Evolutionary conservation across 1,140 invertebrate species (phyloP).

Genomic region (Neuroterus valhalla): DNA sequence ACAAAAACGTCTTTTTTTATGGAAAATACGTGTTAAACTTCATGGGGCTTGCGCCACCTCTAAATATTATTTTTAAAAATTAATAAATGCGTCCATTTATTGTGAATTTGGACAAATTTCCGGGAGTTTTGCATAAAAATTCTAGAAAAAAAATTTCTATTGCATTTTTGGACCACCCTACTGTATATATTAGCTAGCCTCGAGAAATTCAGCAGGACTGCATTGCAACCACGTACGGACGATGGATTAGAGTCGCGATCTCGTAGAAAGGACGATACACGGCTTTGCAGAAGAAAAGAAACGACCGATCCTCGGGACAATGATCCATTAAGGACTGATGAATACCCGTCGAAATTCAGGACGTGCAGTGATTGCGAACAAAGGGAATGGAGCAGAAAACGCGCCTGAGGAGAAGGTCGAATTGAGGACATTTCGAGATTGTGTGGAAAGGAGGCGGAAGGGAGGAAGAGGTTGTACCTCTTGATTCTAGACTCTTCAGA

Average conservation of each 20-base stretch:
- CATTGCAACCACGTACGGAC: constrained; percentile 38
- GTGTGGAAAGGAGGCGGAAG: constrained; percentile 34
- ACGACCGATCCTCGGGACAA: constrained; percentile 19
- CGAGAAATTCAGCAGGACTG: neutral
- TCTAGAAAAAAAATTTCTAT: too few species aligned
- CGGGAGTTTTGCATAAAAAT: too few species aligned
- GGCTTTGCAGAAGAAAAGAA: constrained; percentile 36
- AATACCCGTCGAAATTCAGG: constrained; percentile 21
- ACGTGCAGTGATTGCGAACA: constrained; percentile 42
- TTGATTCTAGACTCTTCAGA: constrained; percentile 43
- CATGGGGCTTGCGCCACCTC: too few species aligned
- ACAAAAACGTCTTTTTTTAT: too few species aligned
- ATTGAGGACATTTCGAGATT: neutral
- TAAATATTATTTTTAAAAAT: too few species aligned
- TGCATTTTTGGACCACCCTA: too few species aligned
- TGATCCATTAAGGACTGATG: constrained; percentile 27
- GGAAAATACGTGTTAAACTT: too few species aligned
- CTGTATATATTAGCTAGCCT: neutral
- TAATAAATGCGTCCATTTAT: too few species aligned
- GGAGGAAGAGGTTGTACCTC: neutral
- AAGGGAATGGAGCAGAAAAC: constrained; percentile 29
- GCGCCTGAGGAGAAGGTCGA: constrained; percentile 30
- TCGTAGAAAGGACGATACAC: constrained; percentile 21
- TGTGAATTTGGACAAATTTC: too few species aligned
- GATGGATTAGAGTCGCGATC: constrained; percentile 31